These are phyloP conservation scores for Cossypha dichroa DNA, from an alignment of 2,797 vertebrate genomes.

Conservation along the genomic window DNA sequence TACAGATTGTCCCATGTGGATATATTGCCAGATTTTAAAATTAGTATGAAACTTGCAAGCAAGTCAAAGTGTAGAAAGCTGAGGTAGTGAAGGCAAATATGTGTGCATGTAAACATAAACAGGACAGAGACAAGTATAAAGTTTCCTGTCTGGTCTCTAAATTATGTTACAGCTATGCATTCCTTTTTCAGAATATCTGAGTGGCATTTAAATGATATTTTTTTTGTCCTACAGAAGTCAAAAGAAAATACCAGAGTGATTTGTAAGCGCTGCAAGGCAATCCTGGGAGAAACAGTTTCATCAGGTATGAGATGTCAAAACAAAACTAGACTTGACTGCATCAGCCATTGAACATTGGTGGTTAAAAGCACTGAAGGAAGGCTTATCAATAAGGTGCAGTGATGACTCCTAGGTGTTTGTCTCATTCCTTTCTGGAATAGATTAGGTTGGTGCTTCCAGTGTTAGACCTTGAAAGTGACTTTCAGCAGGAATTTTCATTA, in stretches of 20 bases:
- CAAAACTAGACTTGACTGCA: neutral
- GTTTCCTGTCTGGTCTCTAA: conserved; percentile 42
- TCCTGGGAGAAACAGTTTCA: conserved; percentile 86
- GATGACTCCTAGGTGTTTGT: neutral
- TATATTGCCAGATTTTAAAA: neutral
- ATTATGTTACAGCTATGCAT: conserved; percentile 52
- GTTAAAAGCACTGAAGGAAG: neutral
- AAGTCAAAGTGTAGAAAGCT: neutral
- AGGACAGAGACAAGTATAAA: conserved; percentile 60
- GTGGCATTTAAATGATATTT: conserved; percentile 75
- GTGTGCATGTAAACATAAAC: conserved; percentile 21
- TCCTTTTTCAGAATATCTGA: conserved; percentile 64
- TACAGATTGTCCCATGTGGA: neutral
- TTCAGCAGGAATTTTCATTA: neutral
- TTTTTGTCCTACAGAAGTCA: conserved; percentile 81
- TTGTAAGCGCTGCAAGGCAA: conserved; percentile 87
- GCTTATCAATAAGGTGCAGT: neutral
- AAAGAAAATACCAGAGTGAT: conserved; percentile 81
- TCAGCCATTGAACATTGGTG: neutral
- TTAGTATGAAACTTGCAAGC: neutral
- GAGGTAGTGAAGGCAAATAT: neutral
- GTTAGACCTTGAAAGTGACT: neutral
- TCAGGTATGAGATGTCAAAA: conserved; percentile 81
- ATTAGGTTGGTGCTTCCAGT: neutral
- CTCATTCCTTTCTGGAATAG: neutral